Evolutionary conservation across 2,113 vertebrate species (phyloP), one percentile per base, ranked within the genome.

Genomic region (Edolisoma coerulescens): DNA sequence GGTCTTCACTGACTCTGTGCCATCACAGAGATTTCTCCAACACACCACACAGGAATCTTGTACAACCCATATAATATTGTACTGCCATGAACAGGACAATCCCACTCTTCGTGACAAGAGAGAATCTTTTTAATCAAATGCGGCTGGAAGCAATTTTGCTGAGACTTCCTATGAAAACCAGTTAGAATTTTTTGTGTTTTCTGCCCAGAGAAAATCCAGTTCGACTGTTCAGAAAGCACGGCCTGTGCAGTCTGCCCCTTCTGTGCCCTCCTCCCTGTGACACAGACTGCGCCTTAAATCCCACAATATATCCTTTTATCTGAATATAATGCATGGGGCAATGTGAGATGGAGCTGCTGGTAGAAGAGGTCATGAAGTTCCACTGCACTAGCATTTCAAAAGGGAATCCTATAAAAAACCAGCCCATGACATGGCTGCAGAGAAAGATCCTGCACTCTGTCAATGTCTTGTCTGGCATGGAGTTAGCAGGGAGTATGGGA

Each of bases 381-480:
- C 76, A 60, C 23, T 82, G 50, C n/a, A 26, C 52, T 37, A 61
- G 86, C 80, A 84, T 73, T 95, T 84, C 84, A 68, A 95, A 93
- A 95, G 80, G 59, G 65, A 94, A 96, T 86, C 63, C 73, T 92
- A 53, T 33, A 10, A 89, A 94, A 87, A 95, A 80, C 7, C 5
- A 83, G 39, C 44, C 61, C 2, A 10, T 89, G 75, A 88, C 53
- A 93, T 2, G 22, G 78, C 53, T 73, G 52, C 3, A 9, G 54
- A 93, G 77, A 85, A 89, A 83, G 53, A 94, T 91, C 73, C 87
- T 96, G 87, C 84, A 93, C 65, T 95, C 75, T 84, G 87, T 96
- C 95, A 96, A 53, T 84, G 84, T 90, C 85, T 83, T 97, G n/a
- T n/a, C n/a, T n/a, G 96, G 93, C 84, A 75, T 87, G 68, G 89